Evolutionary conservation across 2,797 vertebrate species (phyloP), one percentile per base, ranked within the genome.

Genomic region (Synaphobranchus kaupii): DNA sequence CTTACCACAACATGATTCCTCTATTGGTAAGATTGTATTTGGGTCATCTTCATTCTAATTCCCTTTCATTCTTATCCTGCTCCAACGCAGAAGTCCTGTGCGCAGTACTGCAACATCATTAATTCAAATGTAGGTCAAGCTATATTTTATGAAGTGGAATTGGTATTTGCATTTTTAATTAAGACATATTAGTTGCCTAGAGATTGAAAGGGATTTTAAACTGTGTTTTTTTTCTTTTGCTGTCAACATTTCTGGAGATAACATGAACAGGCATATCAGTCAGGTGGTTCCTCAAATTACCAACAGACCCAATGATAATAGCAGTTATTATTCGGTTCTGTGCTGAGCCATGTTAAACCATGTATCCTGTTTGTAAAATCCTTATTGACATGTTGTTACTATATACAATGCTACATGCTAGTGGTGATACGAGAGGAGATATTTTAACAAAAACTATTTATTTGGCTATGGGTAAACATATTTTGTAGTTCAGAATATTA

Each of bases 1-100:
- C 93, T 96, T 96, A 95, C 93, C 92, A 92, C 94, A 96, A 96
- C 95, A 96, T 93, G 95, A 94, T 95, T 95, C 93, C 93, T 95
- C 94, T 94, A 95, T 95, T 95, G 92, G 92, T 92, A 93, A 92
- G 94, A 95, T 96, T 95, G 94, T 96, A 96, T 96, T 95, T 96
- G 94, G 96, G 96, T 96, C 96, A 96, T 93, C 95, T 95, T 95
- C 94, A 96, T 96, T 96, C 94, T 95, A 95, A 96, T 96, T 96
- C 95, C 94, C 96, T 96, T 96, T 96, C 95, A 96, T 96, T 96
- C 90, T 81, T 73, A 82, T 44, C 84, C 88, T 85, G 83, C 86
- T 85, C 86, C 56, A 68, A 89, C 90, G 88, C 93, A 92, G 94
- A 78, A 93, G 90, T 94, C 94, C 88, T 94, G 93, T 92, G 90